Conservation (phyloP, 2,113 vertebrate species). For the Elephantulus edwardii region DNA sequence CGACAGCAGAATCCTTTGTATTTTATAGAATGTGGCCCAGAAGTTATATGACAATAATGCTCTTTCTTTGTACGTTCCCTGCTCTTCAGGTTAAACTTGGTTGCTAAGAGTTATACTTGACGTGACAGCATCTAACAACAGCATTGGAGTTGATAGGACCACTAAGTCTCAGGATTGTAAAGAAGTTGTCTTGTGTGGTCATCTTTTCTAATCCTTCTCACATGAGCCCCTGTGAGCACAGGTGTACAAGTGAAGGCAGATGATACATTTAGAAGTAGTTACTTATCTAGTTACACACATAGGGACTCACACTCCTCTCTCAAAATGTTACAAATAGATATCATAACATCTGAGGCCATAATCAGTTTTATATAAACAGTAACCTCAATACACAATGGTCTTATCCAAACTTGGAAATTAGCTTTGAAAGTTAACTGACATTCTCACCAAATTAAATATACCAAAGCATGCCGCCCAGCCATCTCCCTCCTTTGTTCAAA, state of each 20-base stretch:
- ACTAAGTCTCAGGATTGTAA: neutral
- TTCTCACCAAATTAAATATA: slow-evolving; percentile 13
- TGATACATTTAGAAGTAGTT: neutral
- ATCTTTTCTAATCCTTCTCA: neutral
- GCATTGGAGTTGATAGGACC: neutral
- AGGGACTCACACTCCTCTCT: neutral
- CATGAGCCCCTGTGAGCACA: neutral
- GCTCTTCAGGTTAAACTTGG: neutral
- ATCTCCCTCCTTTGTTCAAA: neutral
- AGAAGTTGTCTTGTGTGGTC: neutral
- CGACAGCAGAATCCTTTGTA: neutral
- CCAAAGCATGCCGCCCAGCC: neutral
- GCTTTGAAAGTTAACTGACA: neutral
- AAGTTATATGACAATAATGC: neutral
- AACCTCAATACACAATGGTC: neutral
- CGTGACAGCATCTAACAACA: too few relatives aligned
- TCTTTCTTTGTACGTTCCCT: neutral
- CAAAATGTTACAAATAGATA: neutral
- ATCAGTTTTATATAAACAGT: neutral
- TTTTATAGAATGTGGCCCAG: neutral
- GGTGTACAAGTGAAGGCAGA: neutral
- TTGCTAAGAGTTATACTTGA: too few relatives aligned
- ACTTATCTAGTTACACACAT: neutral
- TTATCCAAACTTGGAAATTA: neutral
- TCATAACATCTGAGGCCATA: neutral